These are phyloP conservation scores for Alcis repandata DNA, from an alignment of 2,888 invertebrate genomes.

Conservation along the genomic window DNA sequence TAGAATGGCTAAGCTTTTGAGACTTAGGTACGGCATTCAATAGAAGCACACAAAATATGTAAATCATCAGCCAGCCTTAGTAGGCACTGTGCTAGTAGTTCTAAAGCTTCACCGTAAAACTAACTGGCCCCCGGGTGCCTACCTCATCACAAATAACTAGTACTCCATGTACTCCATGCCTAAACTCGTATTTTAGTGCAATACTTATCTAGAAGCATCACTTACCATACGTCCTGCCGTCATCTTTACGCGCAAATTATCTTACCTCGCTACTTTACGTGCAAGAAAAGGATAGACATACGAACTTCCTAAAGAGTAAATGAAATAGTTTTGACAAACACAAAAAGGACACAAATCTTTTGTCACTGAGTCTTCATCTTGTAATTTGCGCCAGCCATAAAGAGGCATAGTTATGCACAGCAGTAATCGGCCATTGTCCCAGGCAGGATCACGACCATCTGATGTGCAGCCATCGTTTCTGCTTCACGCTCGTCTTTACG, in stretches of 20 bases:
- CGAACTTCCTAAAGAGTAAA: neutral
- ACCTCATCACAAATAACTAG: neutral
- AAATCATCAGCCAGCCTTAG: too few relatives aligned
- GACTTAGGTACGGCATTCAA: too few relatives aligned
- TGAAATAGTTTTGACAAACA: neutral
- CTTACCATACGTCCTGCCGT: neutral
- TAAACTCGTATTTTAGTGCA: neutral
- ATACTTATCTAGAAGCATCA: neutral
- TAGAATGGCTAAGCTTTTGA: too few relatives aligned
- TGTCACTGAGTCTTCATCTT: constrained; percentile 31
- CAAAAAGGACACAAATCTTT: neutral
- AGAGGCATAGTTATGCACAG: constrained; percentile 64
- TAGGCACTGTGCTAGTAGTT: neutral
- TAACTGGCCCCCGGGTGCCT: neutral
- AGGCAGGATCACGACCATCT: constrained; percentile 72
- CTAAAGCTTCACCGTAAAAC: neutral
- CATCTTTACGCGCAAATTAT: neutral
- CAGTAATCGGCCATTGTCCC: constrained; percentile 81
- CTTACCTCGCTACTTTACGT: neutral
- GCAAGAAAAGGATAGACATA: neutral
- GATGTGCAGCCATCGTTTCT: constrained; percentile 63
- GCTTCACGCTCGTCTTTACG: constrained; percentile 34
- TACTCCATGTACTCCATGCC: too few relatives aligned
- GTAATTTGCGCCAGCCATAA: constrained; percentile 54
- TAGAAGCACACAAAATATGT: too few relatives aligned